phyloP scores from a whole-genome alignment of 2,888 invertebrate species.

The Orchesella flavescens region DNA sequence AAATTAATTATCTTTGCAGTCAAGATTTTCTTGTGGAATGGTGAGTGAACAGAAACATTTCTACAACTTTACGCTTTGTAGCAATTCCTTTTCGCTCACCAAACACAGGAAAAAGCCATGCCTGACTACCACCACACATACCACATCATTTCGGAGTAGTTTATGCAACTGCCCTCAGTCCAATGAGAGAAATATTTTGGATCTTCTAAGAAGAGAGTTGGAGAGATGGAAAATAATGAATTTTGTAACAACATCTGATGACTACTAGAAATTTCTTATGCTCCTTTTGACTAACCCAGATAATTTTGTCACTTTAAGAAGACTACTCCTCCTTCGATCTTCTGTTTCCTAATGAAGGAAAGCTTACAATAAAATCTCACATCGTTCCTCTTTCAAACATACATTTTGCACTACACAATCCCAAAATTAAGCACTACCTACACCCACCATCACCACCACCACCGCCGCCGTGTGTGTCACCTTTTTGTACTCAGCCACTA shows the following conservation, averaged over 20 bases:
- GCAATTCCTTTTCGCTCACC: conserved; percentile 14
- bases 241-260: conserved; percentile 11
- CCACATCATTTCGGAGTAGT: conserved; percentile 1
- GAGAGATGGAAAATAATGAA: conserved; percentile 14
- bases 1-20: conserved; percentile 54
- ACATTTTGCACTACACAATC: background rate
- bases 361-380: conserved; percentile 36
- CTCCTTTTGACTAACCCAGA: conserved; percentile 13
- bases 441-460: no score
- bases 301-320: conserved; percentile 20
- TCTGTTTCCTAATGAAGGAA: conserved; percentile 29
- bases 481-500: conserved; percentile 50
- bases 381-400: background rate
- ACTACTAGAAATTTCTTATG: conserved; percentile 6
- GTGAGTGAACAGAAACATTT: conserved; percentile 24
- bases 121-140: conserved; percentile 20
- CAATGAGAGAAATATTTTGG: conserved; percentile 17
- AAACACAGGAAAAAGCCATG: conserved; percentile 6
- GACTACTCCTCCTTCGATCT: background rate
- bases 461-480: background rate
- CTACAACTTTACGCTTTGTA: conserved; percentile 19
- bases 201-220: background rate
- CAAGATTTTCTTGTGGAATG: conserved; percentile 35
- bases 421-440: no score
- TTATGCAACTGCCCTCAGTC: conserved; percentile 29